phyloP scores from a whole-genome alignment of 2,113 vertebrate species.

The Labeo catla region DNA sequence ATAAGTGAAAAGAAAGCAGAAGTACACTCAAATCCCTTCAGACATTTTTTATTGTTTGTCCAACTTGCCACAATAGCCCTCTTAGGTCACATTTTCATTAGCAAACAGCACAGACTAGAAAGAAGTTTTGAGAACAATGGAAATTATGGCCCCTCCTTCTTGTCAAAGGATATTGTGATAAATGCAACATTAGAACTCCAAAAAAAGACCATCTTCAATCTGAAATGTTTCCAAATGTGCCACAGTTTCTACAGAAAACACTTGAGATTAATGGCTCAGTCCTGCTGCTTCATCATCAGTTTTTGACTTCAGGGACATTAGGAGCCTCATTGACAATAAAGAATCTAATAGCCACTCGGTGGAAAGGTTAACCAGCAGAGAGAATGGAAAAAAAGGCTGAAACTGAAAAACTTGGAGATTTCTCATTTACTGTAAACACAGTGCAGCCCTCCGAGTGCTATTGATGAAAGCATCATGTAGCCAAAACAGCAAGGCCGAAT shows the following conservation, averaged over 20 bases:
- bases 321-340: conserved; percentile 23
- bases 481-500: conserved; percentile 36
- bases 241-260: neutral
- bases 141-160: neutral
- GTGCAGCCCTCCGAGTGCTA: conserved; percentile 21
- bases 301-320: conserved; percentile 34
- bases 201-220: conserved; percentile 9
- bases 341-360: neutral
- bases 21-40: neutral
- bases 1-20: neutral
- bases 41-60: neutral
- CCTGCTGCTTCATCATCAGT: conserved; percentile 25
- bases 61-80: conserved; percentile 13
- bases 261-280: neutral
- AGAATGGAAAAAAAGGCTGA: neutral
- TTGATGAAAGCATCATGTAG: conserved; percentile 41
- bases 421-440: conserved; percentile 45
- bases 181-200: neutral
- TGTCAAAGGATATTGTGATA: conserved; percentile 26
- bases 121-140: neutral
- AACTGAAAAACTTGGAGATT: conserved; percentile 4
- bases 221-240: neutral
- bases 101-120: neutral
- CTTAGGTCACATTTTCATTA: conserved; percentile 4
- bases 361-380: neutral